phyloP scores from a whole-genome alignment of 2,797 vertebrate genomes.

The Gephyroberyx darwinii region DNA sequence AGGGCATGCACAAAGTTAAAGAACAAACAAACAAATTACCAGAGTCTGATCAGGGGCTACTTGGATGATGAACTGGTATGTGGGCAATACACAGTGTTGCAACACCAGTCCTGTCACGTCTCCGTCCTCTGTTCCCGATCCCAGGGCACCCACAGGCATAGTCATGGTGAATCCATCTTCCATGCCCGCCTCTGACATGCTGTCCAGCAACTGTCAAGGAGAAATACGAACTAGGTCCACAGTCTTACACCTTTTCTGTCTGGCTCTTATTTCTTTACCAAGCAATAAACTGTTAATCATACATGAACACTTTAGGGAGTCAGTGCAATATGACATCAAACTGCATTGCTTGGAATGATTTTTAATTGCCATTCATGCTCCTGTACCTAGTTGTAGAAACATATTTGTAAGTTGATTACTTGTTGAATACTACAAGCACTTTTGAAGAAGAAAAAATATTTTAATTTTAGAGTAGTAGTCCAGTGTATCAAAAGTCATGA shows the following conservation, averaged over 20 bases:
- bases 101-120: conserved; percentile 72
- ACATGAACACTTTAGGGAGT: too few relatives aligned
- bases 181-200: conserved; percentile 64
- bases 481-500: too few relatives aligned
- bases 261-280: too few relatives aligned
- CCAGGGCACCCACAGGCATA: conserved; percentile 44
- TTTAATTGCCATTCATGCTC: too few relatives aligned
- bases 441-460: too few relatives aligned
- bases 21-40: conserved; percentile 58
- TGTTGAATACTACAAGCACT: too few relatives aligned
- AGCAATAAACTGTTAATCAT: too few relatives aligned
- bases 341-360: neutral
- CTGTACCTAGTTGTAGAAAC: too few relatives aligned
- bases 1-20: neutral
- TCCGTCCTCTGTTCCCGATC: conserved; percentile 52
- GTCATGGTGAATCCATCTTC: conserved; percentile 64
- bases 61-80: conserved; percentile 83
- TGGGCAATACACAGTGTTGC: conserved; percentile 79
- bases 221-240: neutral
- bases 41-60: conserved; percentile 73
- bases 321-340: too few relatives aligned
- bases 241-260: neutral
- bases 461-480: too few relatives aligned
- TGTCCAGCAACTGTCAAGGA: conserved; percentile 67
- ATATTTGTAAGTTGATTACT: too few relatives aligned